These are phyloP conservation scores for Girardia tigrina DNA, from an alignment of 2,888 invertebrate species.

Conservation along the genomic window DNA sequence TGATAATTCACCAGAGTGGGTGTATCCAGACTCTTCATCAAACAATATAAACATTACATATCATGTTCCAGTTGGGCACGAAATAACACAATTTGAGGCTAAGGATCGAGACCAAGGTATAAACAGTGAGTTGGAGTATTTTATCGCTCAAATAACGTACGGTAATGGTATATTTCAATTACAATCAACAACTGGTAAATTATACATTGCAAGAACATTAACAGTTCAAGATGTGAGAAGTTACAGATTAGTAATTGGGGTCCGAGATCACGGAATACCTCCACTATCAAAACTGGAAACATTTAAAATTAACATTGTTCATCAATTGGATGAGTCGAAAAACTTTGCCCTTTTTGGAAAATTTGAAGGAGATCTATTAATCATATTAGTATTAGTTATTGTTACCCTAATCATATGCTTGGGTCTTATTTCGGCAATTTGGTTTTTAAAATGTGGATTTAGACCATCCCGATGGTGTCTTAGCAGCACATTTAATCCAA, in stretches of 20 bases:
- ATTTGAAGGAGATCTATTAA: constrained; percentile 35
- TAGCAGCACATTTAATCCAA: not conserved
- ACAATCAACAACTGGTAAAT: constrained; percentile 18
- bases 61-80: constrained; percentile 33
- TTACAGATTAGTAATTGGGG: constrained; percentile 30
- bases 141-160: not conserved
- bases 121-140: constrained; percentile 34
- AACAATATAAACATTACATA: constrained; percentile 32
- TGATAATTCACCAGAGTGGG: constrained; percentile 36
- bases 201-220: constrained; percentile 29
- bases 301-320: constrained; percentile 30
- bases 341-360: constrained; percentile 16
- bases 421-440: constrained; percentile 34
- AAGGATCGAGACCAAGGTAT: constrained; percentile 34
- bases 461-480: not conserved
- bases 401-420: constrained; percentile 36
- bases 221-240: constrained; percentile 31
- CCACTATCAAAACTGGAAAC: not conserved
- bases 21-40: constrained; percentile 30
- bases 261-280: constrained; percentile 29
- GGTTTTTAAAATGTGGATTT: constrained; percentile 36
- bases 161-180: constrained; percentile 30
- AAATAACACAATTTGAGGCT: constrained; percentile 30
- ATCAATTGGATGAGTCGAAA: not conserved
- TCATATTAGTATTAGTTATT: constrained; percentile 36